These are phyloP conservation scores for Amazona vittata DNA, from an alignment of 2,113 vertebrate genomes.

Conservation along the genomic window DNA sequence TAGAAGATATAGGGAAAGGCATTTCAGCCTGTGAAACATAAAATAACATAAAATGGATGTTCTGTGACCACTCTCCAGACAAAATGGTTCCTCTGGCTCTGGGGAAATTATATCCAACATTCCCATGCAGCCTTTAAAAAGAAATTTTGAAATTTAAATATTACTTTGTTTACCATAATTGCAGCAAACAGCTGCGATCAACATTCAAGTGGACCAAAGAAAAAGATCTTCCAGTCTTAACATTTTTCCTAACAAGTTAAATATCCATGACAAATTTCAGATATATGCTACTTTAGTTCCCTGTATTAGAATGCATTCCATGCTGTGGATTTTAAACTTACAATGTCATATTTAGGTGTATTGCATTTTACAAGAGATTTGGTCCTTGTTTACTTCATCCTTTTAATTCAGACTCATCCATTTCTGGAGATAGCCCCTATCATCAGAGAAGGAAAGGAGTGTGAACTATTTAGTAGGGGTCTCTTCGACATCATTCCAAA, in stretches of 20 bases:
- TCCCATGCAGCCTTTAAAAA: slow-evolving; percentile 17
- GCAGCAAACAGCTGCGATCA: slow-evolving; percentile 53
- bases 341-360: not conserved
- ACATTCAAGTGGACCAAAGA: slow-evolving; percentile 38
- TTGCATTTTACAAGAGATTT: not conserved
- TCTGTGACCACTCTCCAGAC: not conserved
- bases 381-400: not conserved
- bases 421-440: not conserved
- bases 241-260: slow-evolving; percentile 39
- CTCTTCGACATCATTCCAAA: not conserved
- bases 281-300: not conserved
- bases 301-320: not conserved
- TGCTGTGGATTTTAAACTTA: not conserved
- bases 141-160: slow-evolving; percentile 53
- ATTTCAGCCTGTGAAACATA: not conserved
- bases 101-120: not conserved
- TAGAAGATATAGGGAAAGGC: not conserved
- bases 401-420: not conserved
- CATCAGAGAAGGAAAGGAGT: not conserved
- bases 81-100: slow-evolving; percentile 43
- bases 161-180: slow-evolving; percentile 55
- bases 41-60: slow-evolving; percentile 53
- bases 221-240: slow-evolving; percentile 37
- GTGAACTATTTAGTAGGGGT: not conserved
- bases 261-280: not conserved